Base-by-base conservation (phyloP, 2,113 vertebrate genomes). In the Apeltes quadracus region DNA sequence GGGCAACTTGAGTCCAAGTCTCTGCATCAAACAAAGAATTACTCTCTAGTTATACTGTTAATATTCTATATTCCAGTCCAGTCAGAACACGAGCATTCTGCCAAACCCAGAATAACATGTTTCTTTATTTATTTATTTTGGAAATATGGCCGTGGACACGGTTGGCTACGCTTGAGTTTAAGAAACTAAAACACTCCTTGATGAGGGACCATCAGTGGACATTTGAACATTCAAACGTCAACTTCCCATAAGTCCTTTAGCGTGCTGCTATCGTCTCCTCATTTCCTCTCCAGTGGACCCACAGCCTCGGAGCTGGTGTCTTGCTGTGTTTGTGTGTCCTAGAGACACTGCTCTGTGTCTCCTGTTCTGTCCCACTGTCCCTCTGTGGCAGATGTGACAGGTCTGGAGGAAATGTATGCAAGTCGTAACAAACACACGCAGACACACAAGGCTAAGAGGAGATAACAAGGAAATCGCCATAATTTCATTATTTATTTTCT, bases 401-500 rank as follows among this genome's bases (percentile, higher is more conserved):
- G 61, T 62, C 20, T 1, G 13, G 36, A 18, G 55, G 29, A 84
- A 84, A 84, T 83, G 2, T 77, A 84, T 84, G 87, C 72, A 79
- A 76, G 67, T 77, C 27, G n/a, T 66, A 81, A 75, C 74, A 83
- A 48, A 82, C 16, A 46, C 16, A 44, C 16, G 18, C 43, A 46
- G 16, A 46, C 43, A 84, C 39, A 72, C 73, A 75, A 20, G 7
- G 71, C 79, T 61, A 76, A 75, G 53, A 82, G 79, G 32, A 88
- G 91, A 91, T 90, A 92, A 90, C 69, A 50, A 84, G 87, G 84
- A 81, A 88, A 90, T 84, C 57, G 79, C 76, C 84, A 87, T 90
- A 75, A 89, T 91, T 87, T 84, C 85, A 86, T 88, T 83, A 89
- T 90, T 92, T 92, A 85, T 89, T 90, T 89, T 70, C 72, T 69